phyloP scores from a whole-genome alignment of 2,888 invertebrate genomes.

The Melangyna quadrimaculata region DNA sequence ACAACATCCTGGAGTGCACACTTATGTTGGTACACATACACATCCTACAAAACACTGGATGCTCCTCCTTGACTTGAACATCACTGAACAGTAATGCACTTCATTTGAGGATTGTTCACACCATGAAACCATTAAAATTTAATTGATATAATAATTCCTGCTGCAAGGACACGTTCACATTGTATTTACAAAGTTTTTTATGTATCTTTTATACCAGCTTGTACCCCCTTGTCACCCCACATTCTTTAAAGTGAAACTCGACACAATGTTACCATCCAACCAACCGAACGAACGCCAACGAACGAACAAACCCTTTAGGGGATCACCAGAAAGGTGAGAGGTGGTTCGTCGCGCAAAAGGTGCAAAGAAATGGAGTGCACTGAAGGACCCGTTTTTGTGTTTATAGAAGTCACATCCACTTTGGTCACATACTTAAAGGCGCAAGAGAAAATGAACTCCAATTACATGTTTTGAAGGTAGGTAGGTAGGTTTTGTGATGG shows the following conservation, averaged over 20 bases:
- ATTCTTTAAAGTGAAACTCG: constrained; percentile 11
- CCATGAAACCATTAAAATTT: constrained; percentile 71
- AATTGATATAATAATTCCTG: constrained; percentile 71
- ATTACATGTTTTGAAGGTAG: constrained; percentile 44
- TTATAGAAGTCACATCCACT: constrained; percentile 67
- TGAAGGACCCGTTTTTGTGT: constrained; percentile 53
- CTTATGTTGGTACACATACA: too few relatives aligned
- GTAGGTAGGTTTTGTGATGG: too few relatives aligned
- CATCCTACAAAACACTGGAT: constrained; percentile 43
- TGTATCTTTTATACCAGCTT: not conserved
- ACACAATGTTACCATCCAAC: constrained; percentile 50
- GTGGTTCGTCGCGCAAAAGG: constrained; percentile 21
- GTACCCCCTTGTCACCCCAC: not conserved
- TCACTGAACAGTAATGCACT: constrained; percentile 69
- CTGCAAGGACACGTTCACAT: constrained; percentile 65
- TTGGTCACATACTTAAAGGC: constrained; percentile 65
- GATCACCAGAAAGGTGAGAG: constrained; percentile 19
- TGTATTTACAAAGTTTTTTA: constrained; percentile 56
- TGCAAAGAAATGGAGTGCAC: constrained; percentile 46
- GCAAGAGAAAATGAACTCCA: constrained; percentile 66
- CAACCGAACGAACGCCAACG: not conserved
- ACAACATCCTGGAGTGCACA: constrained; percentile 67
- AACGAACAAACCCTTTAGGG: constrained; percentile 36
- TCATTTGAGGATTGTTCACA: constrained; percentile 71
- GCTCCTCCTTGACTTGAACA: constrained; percentile 45